Evolutionary conservation across 1,140 invertebrate genomes (phyloP), one percentile per base, ranked within the genome.

Genomic region (Euura lappo): DNA sequence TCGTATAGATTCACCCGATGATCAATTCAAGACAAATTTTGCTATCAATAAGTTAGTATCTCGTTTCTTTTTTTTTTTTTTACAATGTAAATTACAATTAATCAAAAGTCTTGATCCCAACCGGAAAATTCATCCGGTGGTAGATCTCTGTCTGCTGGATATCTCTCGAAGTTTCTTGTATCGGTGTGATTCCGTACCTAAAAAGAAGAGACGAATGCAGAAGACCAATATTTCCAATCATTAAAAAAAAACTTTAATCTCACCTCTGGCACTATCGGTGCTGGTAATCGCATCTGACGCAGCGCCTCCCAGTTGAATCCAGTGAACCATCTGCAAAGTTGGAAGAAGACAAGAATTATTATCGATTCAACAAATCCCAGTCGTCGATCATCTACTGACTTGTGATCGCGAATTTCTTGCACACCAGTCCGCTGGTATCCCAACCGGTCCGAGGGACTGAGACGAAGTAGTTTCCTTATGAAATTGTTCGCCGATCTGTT

Each of bases 231-330:
- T 28, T 28, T 28, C 28, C 28, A 28, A 28, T 7, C 46, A 71
- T 6, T 44, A 2, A n/a, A n/a, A 51, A 28, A 28, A 28, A 28
- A 28, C 28, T 51, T n/a, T 8, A n/a, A 7, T 67, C 86, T 86
- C 75, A 98, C 93, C 69, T 92, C 90, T 69, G 95, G 94, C 70
- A 95, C 89, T 44, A 98, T 93, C 0, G 96, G 95, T 10, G 96
- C 91, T 72, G 92, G 91, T 65, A 98, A 79, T 46, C 91, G 92
- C 74, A 93, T 87, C 70, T 90, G 90, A 43, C 91, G 88, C 28
- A 99, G 86, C 8, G 92, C 93, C 76, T 95, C 92, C 97, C 97
- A 99, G 82, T 98, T 96, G 81, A 99, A 97, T 68, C 94, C 95
- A 79, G 95, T 91, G 88, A 97, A 99, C 96, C 97, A 98, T 78